Evolutionary conservation across 2,113 vertebrate genomes (phyloP).

Genomic region (Maylandia zebra): DNA sequence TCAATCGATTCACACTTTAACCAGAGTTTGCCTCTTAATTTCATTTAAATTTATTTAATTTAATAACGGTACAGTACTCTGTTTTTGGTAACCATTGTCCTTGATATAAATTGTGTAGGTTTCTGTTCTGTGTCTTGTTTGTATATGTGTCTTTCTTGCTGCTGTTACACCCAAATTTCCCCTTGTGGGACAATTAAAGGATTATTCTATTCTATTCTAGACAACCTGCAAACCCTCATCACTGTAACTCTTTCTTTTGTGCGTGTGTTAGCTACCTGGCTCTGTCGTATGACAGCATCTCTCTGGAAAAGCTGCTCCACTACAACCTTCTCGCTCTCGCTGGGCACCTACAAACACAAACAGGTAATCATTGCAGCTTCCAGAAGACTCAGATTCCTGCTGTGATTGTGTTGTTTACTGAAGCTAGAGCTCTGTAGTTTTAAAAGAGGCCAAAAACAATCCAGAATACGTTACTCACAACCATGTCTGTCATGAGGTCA

Average conservation of each 20-base stretch:
- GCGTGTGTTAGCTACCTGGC: conserved; percentile 76
- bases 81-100: not conserved
- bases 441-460: not conserved
- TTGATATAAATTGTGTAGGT: not conserved
- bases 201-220: not conserved
- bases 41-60: not conserved
- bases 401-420: not conserved
- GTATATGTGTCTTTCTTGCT: not conserved
- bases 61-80: not conserved
- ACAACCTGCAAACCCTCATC: not conserved
- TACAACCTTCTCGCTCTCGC: conserved; percentile 83
- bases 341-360: conserved; percentile 71
- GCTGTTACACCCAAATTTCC: not conserved
- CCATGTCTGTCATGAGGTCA: conserved; percentile 79
- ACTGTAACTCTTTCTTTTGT: not conserved
- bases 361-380: not conserved
- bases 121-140: not conserved
- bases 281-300: conserved; percentile 86
- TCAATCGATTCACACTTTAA: not conserved
- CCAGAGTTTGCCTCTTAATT: not conserved
- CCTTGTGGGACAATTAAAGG: not conserved
- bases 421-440: not conserved
- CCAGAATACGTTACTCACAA: conserved; percentile 71
- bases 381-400: not conserved
- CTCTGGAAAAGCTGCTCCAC: conserved; percentile 90